A percentile compares a stretch with the other conserved stretches of the same genome.
These are phyloP conservation scores for Sparidentex hasta DNA, from an alignment of 2,797 vertebrate species.

Conservation along the genomic window DNA sequence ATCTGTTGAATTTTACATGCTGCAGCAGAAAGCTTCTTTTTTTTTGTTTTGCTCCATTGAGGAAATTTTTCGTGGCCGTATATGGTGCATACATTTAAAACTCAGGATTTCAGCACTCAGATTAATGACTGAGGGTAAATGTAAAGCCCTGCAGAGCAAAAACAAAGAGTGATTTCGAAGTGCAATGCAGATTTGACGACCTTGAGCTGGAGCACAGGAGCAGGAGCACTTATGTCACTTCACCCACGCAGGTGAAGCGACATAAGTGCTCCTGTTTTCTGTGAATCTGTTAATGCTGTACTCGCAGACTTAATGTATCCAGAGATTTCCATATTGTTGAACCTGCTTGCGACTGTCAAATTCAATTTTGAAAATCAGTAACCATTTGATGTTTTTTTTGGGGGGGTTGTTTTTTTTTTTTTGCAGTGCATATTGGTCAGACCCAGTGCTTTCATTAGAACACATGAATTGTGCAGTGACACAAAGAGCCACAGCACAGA, in stretches of 20 bases:
- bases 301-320: not conserved
- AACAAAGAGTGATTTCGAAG: not conserved
- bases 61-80: not conserved
- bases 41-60: not conserved
- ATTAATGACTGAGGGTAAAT: not conserved
- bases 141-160: not conserved
- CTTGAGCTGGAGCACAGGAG: not conserved
- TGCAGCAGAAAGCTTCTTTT: not conserved
- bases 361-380: not conserved
- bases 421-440: not conserved
- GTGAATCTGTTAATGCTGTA: not conserved
- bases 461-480: slow-evolving; percentile 14
- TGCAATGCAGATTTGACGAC: not conserved
- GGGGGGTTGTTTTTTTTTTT: not conserved
- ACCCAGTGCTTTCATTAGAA: slow-evolving; percentile 25
- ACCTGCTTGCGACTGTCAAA: not conserved
- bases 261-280: not conserved
- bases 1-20: not conserved
- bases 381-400: not conserved
- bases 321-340: not conserved
- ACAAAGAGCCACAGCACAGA: slow-evolving; percentile 44
- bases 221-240: too few relatives aligned
- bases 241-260: slow-evolving; percentile 1
- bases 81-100: not conserved
- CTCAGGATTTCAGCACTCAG: not conserved